These are phyloP conservation scores for Spodoptera littoralis DNA, from an alignment of 2,888 invertebrate genomes.

Conservation along the genomic window DNA sequence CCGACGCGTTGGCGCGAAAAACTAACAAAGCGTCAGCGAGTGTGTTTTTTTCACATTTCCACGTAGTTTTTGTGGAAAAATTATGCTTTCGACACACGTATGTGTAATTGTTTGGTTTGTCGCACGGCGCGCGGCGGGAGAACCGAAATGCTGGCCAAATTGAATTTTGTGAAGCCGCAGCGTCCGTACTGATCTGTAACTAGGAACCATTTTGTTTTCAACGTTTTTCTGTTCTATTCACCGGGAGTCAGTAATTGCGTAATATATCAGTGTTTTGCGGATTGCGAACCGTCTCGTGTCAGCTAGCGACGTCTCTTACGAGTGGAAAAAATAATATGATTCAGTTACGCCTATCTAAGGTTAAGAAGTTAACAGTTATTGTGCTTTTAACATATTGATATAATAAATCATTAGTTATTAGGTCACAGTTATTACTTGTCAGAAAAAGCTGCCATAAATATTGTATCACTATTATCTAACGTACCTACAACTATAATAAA, in stretches of 20 bases:
- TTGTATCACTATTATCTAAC: slow-evolving; percentile 34
- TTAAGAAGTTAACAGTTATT: slow-evolving; percentile 64
- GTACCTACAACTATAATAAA: slow-evolving; percentile 38
- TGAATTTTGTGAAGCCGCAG: slow-evolving; percentile 82
- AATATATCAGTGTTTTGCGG: slow-evolving; percentile 49
- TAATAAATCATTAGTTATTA: slow-evolving; percentile 56
- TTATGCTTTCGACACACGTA: slow-evolving; percentile 86
- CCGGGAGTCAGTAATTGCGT: slow-evolving; percentile 55
- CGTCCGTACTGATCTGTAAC: slow-evolving; percentile 73
- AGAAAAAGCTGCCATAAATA: slow-evolving; percentile 50
- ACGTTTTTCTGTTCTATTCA: slow-evolving; percentile 52
- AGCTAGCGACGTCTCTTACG: slow-evolving; percentile 57
- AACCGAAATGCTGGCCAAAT: slow-evolving; percentile 77
- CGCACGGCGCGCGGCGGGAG: slow-evolving; percentile 74
- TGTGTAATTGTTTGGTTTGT: slow-evolving; percentile 88
- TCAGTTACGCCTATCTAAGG: slow-evolving; percentile 54
- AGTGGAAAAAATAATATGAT: slow-evolving; percentile 58
- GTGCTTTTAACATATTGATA: slow-evolving; percentile 58
- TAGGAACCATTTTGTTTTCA: slow-evolving; percentile 61
- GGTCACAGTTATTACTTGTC: slow-evolving; percentile 53
- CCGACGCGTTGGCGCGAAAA: slow-evolving; percentile 81
- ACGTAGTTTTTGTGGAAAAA: slow-evolving; percentile 80
- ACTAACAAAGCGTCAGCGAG: slow-evolving; percentile 79
- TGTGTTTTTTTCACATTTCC: slow-evolving; percentile 76
- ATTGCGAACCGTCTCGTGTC: slow-evolving; percentile 57